A percentile compares a stretch with the other conserved stretches of the same genome.
Evolutionary conservation across 1,140 invertebrate species (phyloP).

Genomic region (Berghia stephanieae): DNA sequence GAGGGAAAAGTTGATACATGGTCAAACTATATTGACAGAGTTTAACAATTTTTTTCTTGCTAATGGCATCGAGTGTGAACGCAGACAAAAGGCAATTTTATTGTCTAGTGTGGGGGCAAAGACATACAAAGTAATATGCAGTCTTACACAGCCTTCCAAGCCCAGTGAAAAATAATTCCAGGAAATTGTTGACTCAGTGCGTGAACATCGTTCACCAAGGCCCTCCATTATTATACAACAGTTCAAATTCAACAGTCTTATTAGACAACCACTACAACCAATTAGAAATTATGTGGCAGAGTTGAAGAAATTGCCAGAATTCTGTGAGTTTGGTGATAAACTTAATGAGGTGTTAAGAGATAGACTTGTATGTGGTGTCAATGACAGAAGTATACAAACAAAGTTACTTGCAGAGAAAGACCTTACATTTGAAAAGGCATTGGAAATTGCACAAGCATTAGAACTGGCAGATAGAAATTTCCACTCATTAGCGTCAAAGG

Average conservation of each 20-base stretch:
- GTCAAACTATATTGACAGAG: too few species aligned
- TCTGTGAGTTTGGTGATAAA: slow-evolving; percentile 36
- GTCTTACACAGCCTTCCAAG: slow-evolving; percentile 28
- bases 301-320: slow-evolving; percentile 31
- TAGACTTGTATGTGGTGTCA: slow-evolving; percentile 40
- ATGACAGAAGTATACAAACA: slow-evolving; percentile 33
- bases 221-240: slow-evolving; percentile 35
- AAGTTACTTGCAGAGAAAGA: slow-evolving; percentile 33
- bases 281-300: slow-evolving; percentile 33
- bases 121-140: slow-evolving; percentile 35
- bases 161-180: slow-evolving; percentile 29
- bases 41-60: too few species aligned
- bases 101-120: not conserved
- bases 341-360: slow-evolving; percentile 39
- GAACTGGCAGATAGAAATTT: slow-evolving; percentile 39
- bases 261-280: slow-evolving; percentile 9
- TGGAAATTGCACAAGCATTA: slow-evolving; percentile 37
- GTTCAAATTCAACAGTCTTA: slow-evolving; percentile 38
- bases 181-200: slow-evolving; percentile 29
- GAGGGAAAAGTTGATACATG: too few species aligned
- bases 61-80: too few species aligned
- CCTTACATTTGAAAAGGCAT: slow-evolving; percentile 34
- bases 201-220: slow-evolving; percentile 36
- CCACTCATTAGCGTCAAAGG: too few species aligned
- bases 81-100: too few species aligned